These are phyloP conservation scores for Tholera decimalis DNA, from an alignment of 2,888 invertebrate species.

Conservation along the genomic window DNA sequence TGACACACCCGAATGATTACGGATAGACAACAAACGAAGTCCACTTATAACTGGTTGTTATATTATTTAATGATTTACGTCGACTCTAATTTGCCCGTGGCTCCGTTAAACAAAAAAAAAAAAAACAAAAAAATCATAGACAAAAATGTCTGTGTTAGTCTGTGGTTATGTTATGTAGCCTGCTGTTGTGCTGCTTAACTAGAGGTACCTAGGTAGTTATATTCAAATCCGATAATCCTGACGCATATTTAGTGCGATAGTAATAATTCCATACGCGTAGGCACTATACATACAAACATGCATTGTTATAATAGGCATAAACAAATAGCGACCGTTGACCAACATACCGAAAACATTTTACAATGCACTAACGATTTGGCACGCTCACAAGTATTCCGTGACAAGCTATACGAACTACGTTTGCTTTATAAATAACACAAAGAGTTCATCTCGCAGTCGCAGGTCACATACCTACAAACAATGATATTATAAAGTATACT, in stretches of 20 bases:
- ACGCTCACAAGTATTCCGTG: constrained; percentile 84
- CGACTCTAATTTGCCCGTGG: neutral
- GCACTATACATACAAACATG: constrained; percentile 20
- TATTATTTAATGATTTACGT: constrained; percentile 12
- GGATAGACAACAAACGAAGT: constrained; percentile 35
- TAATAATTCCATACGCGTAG: constrained; percentile 22
- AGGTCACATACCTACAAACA: too few species aligned
- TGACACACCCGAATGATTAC: constrained; percentile 31
- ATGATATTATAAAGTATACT: too few species aligned
- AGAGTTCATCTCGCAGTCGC: constrained; percentile 75
- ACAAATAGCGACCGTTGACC: constrained; percentile 84
- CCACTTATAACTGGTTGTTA: constrained; percentile 7
- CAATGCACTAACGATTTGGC: constrained; percentile 86
- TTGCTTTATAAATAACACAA: constrained; percentile 82
- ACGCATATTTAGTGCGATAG: constrained; percentile 3
- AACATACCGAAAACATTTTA: constrained; percentile 86
- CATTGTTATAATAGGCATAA: constrained; percentile 67
- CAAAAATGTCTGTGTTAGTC: too few species aligned
- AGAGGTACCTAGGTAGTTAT: neutral
- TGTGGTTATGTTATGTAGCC: too few species aligned
- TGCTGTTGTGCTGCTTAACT: constrained; percentile 1
- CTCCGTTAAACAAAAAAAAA: constrained; percentile 5
- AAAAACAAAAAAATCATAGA: neutral
- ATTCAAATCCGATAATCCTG: neutral
- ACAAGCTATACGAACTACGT: constrained; percentile 82